A percentile compares a stretch with the other conserved stretches of the same genome.
Conservation (phyloP, 2,888 invertebrate species). For the Anorthoa munda region DNA sequence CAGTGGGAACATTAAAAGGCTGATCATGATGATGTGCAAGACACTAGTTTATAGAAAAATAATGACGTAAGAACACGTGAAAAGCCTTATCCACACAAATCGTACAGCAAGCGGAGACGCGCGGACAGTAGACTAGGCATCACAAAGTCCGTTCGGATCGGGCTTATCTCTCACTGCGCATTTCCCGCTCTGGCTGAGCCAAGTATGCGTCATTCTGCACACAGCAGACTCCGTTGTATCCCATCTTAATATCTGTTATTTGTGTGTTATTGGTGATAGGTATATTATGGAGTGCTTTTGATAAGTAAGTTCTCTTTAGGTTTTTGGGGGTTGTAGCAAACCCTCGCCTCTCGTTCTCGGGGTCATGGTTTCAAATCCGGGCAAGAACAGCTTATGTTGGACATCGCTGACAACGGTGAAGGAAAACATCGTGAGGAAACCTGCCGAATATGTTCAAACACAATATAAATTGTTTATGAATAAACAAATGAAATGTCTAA, state of each 20-base stretch:
- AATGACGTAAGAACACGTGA: slow-evolving; percentile 10
- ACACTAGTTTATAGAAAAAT: too few relatives aligned
- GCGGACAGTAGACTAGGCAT: slow-evolving; percentile 90
- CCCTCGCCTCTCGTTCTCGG: too few relatives aligned
- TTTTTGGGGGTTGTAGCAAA: not conserved
- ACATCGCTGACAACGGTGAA: too few relatives aligned
- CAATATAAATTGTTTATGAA: too few relatives aligned
- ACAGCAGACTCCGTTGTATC: slow-evolving; percentile 70
- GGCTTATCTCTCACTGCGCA: slow-evolving; percentile 89
- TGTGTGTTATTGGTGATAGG: slow-evolving; percentile 48
- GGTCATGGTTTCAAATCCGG: too few relatives aligned
- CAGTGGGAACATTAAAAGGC: too few relatives aligned
- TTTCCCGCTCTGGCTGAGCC: slow-evolving; percentile 85
- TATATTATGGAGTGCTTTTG: slow-evolving; percentile 1
- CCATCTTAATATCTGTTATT: slow-evolving; percentile 70
- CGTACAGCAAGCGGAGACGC: slow-evolving; percentile 78
- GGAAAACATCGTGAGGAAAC: too few relatives aligned
- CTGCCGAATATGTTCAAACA: too few relatives aligned
- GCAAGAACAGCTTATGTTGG: too few relatives aligned
- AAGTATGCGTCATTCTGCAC: slow-evolving; percentile 85
- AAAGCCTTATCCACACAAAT: slow-evolving; percentile 71
- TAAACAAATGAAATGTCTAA: too few relatives aligned
- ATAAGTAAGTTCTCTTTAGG: not conserved
- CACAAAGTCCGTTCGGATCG: slow-evolving; percentile 89
- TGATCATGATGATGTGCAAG: too few relatives aligned